Conservation (phyloP, 2,113 vertebrate genomes). For the Anser brachyrhynchus region DNA sequence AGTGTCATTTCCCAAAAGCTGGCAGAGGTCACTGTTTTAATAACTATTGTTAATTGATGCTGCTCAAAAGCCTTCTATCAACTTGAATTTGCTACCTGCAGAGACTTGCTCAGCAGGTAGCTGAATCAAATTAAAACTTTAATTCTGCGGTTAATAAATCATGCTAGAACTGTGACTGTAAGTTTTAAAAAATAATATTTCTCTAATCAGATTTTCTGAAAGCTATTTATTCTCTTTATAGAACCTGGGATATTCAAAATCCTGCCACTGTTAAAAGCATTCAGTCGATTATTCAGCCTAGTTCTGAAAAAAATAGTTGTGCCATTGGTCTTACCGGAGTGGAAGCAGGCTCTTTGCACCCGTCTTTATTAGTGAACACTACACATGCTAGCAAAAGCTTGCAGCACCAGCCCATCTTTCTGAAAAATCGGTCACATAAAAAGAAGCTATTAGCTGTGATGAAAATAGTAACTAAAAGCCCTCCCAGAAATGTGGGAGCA, state of each 20-base stretch:
- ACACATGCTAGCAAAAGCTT: not conserved
- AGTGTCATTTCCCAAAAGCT: conserved; percentile 30
- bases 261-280: not conserved
- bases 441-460: not conserved
- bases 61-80: conserved; percentile 36
- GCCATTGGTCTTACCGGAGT: not conserved
- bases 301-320: not conserved
- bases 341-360: not conserved
- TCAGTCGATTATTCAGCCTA: not conserved
- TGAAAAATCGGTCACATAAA: not conserved
- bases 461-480: not conserved
- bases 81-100: conserved; percentile 26
- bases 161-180: not conserved
- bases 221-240: not conserved
- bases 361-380: not conserved
- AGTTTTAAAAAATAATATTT: not conserved
- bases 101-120: conserved; percentile 31
- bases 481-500: not conserved
- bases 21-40: conserved; percentile 39
- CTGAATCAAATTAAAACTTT: conserved; percentile 37
- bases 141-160: conserved; percentile 43
- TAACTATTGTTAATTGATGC: conserved; percentile 64
- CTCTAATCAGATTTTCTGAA: not conserved
- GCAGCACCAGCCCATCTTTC: not conserved
- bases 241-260: not conserved